Evolutionary conservation across 2,113 vertebrate genomes (phyloP), one percentile per base, ranked within the genome.

Genomic region (Corythoichthys haematopterus): DNA sequence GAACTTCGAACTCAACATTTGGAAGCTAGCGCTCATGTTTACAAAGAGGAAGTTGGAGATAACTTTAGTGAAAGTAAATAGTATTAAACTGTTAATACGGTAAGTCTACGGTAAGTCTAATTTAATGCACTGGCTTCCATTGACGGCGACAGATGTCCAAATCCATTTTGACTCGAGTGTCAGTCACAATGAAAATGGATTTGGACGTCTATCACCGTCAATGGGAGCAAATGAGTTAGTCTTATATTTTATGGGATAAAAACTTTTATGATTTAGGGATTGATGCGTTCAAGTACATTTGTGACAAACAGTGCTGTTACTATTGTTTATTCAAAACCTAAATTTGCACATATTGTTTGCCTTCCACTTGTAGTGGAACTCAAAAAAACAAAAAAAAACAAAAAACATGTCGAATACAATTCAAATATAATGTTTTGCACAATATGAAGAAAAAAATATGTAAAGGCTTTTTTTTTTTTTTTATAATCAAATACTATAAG

Each of bases 41-140:
- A 89, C 15, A 90, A 91, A 70, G 72, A 90, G 69, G 90, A 91
- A 50, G 87, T 72, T 9, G 83, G 68, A 0, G 86, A 90, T 52
- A 74, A 75, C 62, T 89, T 85, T 38, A 71, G 80, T 6, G 60
- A 46, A 28, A 33, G 40, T 7, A 45, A 45, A 12, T 62, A 62
- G 43, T 45, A n/a, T 62, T 46, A 14, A 62, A 33, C 10, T 3
- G 20, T 28, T 28, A 28, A 28, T 28, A 28, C 11, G 10, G 52
- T 55, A 28, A 28, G 52, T 53, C 3, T 33, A 43, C 6, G 40
- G 40, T 43, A 43, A 43, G 40, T 2, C 4, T 43, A 5, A 43
- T 43, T 5, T 5, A 43, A 43, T 43, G 6, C 3, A 8, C 40
- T 40, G 38, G 38, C 38, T 40, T 3, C 38, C 38, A 4, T 43